Conservation (phyloP, 2,797 vertebrate species). For the Lepus townsendii region DNA sequence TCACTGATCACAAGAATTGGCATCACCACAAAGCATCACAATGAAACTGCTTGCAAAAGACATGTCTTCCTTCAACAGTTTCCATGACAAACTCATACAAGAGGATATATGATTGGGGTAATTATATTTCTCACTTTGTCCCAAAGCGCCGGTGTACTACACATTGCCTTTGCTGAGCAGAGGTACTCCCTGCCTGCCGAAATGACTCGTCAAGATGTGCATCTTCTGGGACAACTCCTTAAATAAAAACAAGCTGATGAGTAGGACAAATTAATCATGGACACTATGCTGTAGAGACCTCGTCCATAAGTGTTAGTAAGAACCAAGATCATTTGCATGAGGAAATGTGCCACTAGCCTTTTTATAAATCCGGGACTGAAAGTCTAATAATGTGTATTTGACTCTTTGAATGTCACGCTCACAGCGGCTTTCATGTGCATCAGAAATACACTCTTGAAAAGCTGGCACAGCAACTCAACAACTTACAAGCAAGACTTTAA, state of each 20-base stretch:
- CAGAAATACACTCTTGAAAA: conserved; percentile 33
- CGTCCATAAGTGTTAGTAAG: conserved; percentile 64
- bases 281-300: not conserved
- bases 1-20: not conserved
- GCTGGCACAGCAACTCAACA: not conserved
- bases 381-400: conserved; percentile 59
- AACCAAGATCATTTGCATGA: conserved; percentile 63
- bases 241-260: conserved; percentile 11
- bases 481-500: conserved; percentile 34
- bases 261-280: conserved; percentile 50
- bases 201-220: not conserved
- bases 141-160: not conserved
- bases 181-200: not conserved
- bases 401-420: conserved; percentile 71
- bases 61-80: not conserved
- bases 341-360: conserved; percentile 74
- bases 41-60: not conserved
- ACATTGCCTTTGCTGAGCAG: not conserved
- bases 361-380: conserved; percentile 71
- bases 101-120: not conserved
- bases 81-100: not conserved
- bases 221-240: conserved; percentile 11
- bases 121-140: conserved; percentile 43
- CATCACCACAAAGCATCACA: not conserved
- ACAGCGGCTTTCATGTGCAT: conserved; percentile 53